Base-by-base conservation (phyloP, 2,797 vertebrate species). In the Pangasius krempfi region DNA sequence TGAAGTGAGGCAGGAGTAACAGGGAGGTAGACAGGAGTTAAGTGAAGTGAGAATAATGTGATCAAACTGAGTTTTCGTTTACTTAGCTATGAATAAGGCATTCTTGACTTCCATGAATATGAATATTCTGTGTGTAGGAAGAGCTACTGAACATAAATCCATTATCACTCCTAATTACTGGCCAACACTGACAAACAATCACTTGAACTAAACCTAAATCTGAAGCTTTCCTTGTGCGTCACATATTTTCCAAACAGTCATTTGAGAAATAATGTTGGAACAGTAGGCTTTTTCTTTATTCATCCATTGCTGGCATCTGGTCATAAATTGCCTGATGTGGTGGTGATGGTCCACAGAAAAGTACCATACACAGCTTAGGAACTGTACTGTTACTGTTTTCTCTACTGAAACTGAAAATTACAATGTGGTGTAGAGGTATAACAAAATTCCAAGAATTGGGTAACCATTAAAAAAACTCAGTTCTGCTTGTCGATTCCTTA, bases 241-340 rank as follows among this genome's bases (percentile, higher is more conserved):
- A 73, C 62, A 84, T 62, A 58, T 86, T 78, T 84, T 68, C 82
- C 83, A 50, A 58, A 72, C 68, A 37, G 60, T 47, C 18, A 16
- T 88, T 70, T 54, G 54, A 88, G 79, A 25, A 75, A 86, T 86
- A 86, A 84, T 73, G 78, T 60, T 75, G n/a, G 44, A 90, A 87
- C 82, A 90, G 82, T 78, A 78, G 66, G 84, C 72, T 72, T 89
- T 72, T 88, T 90, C 72, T 92, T 89, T 89, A 89, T 75, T 86
- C 86, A 84, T 90, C 33, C 72, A 50, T 33, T 73, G 47, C 54
- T 86, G 85, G 64, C 88, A 76, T 89, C 82, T 54, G 62, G 66
- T 88, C 56, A 81, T 86, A 82, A 76, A 85, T 70, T 44, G n/a
- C 78, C 83, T 54, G 66, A 70, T 80, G 54, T 70, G 72, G 47